A percentile compares a stretch with the other conserved stretches of the same genome.
phyloP scores from a whole-genome alignment of 2,113 vertebrate species.

The Barnardius zonarius region DNA sequence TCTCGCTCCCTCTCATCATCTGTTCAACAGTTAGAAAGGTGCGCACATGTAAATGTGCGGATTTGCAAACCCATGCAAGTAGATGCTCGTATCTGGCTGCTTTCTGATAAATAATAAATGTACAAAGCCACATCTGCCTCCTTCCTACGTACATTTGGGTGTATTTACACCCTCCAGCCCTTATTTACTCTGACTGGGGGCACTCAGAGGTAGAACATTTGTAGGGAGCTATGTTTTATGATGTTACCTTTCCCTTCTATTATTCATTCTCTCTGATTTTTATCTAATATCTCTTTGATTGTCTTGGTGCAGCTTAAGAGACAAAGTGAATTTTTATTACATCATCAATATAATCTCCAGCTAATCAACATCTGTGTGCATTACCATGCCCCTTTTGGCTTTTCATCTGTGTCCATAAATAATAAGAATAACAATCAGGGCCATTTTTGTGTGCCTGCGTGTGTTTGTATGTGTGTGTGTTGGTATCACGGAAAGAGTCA shows the following conservation, averaged over 20 bases:
- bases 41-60: not conserved
- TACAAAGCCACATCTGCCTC: not conserved
- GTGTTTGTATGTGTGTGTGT: not conserved
- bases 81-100: not conserved
- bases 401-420: constrained; percentile 68
- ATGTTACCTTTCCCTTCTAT: constrained; percentile 64
- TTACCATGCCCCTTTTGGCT: constrained; percentile 66
- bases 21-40: not conserved
- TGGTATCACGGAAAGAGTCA: not conserved
- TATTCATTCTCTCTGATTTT: constrained; percentile 77
- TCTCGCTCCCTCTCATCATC: not conserved
- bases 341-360: constrained; percentile 82
- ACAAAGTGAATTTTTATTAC: constrained; percentile 84
- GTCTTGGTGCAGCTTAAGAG: constrained; percentile 76
- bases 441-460: fast-evolving
- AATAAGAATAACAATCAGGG: constrained; percentile 33
- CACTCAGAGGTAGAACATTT: not conserved
- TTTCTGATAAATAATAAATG: not conserved
- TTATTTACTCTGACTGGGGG: not conserved
- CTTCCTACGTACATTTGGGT: not conserved
- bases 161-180: not conserved
- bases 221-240: not conserved
- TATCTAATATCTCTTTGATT: constrained; percentile 79
- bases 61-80: not conserved
- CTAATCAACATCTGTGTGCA: constrained; percentile 75